A percentile compares a stretch with the other conserved stretches of the same genome.
Conservation (phyloP, 2,888 invertebrate species). For the Nezara viridula region DNA sequence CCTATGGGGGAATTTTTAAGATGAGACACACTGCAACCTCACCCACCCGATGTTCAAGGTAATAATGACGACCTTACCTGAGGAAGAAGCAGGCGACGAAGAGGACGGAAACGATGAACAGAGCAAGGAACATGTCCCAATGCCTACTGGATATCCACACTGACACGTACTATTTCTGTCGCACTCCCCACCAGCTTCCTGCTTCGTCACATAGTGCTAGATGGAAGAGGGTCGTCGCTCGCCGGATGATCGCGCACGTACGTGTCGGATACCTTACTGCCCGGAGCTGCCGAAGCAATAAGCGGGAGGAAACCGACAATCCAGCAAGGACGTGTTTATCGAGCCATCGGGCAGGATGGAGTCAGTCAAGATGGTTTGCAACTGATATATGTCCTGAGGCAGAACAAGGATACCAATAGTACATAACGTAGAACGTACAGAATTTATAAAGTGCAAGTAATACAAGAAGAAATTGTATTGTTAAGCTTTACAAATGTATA, state of each 20-base stretch:
- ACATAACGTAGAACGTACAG: neutral
- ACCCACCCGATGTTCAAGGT: neutral
- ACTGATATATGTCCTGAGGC: neutral
- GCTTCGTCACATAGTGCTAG: neutral
- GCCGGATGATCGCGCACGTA: neutral
- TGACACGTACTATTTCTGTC: conserved; percentile 54
- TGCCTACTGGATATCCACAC: conserved; percentile 47
- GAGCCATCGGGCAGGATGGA: neutral
- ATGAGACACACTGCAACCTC: neutral
- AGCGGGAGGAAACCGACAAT: neutral
- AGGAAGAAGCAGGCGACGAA: neutral
- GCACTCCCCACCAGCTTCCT: conserved; percentile 45
- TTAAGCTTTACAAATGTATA: too few species aligned
- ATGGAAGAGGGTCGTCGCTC: conserved; percentile 20
- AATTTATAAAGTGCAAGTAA: too few species aligned
- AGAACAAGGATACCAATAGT: neutral
- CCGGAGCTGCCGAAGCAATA: neutral
- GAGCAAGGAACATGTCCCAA: conserved; percentile 50
- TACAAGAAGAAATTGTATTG: too few species aligned
- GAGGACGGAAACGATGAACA: conserved; percentile 18
- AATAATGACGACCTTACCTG: neutral
- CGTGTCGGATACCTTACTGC: neutral
- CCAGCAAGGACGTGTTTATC: neutral
- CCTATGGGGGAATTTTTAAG: neutral
- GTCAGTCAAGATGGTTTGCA: neutral